phyloP scores from a whole-genome alignment of 2,888 invertebrate species.

The Taenaris catops region DNA sequence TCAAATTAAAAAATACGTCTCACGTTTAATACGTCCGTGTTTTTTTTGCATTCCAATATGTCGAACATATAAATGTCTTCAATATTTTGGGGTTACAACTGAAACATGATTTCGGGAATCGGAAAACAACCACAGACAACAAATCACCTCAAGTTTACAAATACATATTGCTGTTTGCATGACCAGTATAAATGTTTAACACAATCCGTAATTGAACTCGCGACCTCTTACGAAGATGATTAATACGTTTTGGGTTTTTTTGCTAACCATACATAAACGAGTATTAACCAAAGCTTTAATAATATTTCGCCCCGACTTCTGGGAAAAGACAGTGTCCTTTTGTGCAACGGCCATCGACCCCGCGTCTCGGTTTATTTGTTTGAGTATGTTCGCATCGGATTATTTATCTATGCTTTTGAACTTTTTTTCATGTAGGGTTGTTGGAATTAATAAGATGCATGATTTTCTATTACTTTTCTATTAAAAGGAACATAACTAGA shows the following conservation, averaged over 20 bases:
- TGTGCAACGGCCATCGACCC: conserved; percentile 50
- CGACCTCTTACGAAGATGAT: neutral
- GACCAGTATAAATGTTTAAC: too few relatives aligned
- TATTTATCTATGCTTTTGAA: conserved; percentile 27
- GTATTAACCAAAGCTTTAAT: conserved; percentile 38
- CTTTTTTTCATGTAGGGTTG: conserved; percentile 20
- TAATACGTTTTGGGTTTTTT: conserved; percentile 9
- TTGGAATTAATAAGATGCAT: conserved; percentile 10
- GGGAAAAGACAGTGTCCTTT: conserved; percentile 65
- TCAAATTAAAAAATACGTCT: too few relatives aligned
- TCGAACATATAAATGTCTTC: too few relatives aligned
- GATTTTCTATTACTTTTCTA: too few relatives aligned
- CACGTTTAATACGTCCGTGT: too few relatives aligned
- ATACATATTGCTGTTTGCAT: too few relatives aligned
- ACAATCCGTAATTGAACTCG: neutral
- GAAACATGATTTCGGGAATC: too few relatives aligned
- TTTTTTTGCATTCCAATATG: too few relatives aligned
- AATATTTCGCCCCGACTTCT: conserved; percentile 55
- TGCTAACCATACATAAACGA: conserved; percentile 38
- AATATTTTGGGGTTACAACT: neutral
- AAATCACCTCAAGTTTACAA: too few relatives aligned
- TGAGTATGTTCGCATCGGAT: conserved; percentile 26
- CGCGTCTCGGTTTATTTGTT: conserved; percentile 42
- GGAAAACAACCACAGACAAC: neutral
- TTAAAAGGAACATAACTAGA: too few relatives aligned